These are phyloP conservation scores for Cossypha niveicapilla DNA, from an alignment of 2,797 vertebrate genomes.

Conservation along the genomic window DNA sequence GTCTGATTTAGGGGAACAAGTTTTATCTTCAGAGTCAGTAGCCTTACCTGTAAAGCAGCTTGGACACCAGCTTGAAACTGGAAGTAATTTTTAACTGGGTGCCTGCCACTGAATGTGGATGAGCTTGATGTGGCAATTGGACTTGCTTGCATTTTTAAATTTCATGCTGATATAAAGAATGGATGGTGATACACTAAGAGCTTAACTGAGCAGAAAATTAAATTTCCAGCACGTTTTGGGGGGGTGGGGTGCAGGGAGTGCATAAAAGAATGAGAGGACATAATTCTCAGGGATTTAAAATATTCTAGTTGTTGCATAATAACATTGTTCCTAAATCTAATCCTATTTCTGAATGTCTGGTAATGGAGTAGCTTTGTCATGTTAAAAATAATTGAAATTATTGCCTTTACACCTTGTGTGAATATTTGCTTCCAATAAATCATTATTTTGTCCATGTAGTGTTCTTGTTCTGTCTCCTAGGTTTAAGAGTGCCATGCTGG, in stretches of 20 bases:
- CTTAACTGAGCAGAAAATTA: neutral
- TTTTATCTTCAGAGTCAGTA: neutral
- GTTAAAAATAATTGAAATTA: neutral
- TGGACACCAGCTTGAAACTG: neutral
- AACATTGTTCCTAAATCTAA: neutral
- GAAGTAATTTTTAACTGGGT: neutral
- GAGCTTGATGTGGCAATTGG: neutral
- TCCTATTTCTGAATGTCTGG: neutral
- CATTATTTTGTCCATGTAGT: neutral
- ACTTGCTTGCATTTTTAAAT: neutral
- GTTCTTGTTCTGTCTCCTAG: neutral
- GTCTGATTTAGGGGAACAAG: neutral
- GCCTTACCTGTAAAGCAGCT: neutral
- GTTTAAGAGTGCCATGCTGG: neutral
- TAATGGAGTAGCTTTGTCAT: neutral
- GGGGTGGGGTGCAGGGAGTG: neutral
- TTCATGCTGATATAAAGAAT: neutral
- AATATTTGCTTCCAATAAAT: conserved; percentile 35
- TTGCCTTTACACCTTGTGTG: neutral
- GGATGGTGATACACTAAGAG: neutral
- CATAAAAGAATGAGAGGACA: neutral
- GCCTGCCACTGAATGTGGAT: neutral
- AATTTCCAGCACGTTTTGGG: neutral
- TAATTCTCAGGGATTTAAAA: conserved; percentile 32
- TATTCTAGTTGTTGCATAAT: neutral